Evolutionary conservation across 1,140 invertebrate genomes (phyloP).

Genomic region (Papilio aristodemus): DNA sequence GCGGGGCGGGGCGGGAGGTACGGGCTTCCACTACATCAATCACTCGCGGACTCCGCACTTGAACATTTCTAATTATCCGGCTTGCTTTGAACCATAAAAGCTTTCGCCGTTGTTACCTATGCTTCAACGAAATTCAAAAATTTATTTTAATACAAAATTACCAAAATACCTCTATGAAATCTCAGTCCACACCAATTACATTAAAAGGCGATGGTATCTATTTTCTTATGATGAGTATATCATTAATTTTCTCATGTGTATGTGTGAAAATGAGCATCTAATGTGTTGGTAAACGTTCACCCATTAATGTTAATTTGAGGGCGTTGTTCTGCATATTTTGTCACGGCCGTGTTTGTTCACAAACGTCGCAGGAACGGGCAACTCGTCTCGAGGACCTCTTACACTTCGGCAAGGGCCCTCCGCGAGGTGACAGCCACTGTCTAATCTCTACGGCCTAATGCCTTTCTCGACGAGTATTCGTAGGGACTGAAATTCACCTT

Average conservation of each 20-base stretch:
- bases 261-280: slow-evolving; percentile 10
- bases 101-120: slow-evolving; percentile 43
- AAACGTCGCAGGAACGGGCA: slow-evolving; percentile 58
- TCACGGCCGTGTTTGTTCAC: slow-evolving; percentile 63
- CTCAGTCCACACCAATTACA: no score
- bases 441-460: slow-evolving; percentile 65
- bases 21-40: slow-evolving; percentile 77
- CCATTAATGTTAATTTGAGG: slow-evolving; percentile 62
- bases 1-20: slow-evolving; percentile 38
- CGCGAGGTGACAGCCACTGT: slow-evolving; percentile 69
- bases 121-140: slow-evolving; percentile 4
- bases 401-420: slow-evolving; percentile 54
- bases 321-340: slow-evolving; percentile 67
- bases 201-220: no score
- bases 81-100: slow-evolving; percentile 53
- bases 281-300: slow-evolving; percentile 40
- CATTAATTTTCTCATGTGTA: slow-evolving; percentile 26
- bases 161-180: no score
- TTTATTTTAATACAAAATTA: no score
- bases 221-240: no score
- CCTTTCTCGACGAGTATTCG: slow-evolving; percentile 50
- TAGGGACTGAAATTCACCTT: slow-evolving; percentile 42
- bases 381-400: slow-evolving; percentile 68
- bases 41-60: slow-evolving; percentile 74
- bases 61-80: slow-evolving; percentile 80